phyloP scores from a whole-genome alignment of 1,140 invertebrate species.

The Bombus turneri region DNA sequence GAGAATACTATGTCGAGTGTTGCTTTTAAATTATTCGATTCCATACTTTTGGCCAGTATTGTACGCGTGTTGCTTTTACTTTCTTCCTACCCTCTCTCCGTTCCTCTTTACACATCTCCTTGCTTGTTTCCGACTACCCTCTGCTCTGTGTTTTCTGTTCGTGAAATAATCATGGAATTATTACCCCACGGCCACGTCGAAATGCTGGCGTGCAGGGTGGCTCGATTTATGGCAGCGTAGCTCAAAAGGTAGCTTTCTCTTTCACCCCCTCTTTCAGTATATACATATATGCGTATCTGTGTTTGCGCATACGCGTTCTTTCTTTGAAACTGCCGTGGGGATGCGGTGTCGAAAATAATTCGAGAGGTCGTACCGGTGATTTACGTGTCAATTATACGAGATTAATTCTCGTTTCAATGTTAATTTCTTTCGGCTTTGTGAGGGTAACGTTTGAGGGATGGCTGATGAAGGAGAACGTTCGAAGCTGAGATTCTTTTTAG shows the following conservation, averaged over 20 bases:
- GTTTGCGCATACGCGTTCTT: no score
- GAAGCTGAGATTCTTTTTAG: background rate
- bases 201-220: conserved; percentile 5
- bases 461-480: background rate
- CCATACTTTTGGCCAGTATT: no score
- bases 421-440: background rate
- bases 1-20: no score
- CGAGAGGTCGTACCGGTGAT: background rate
- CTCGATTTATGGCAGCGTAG: conserved; percentile 24
- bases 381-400: conserved; percentile 16
- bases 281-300: background rate
- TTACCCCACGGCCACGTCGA: conserved; percentile 67
- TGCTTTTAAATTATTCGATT: background rate
- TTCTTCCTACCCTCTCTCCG: background rate
- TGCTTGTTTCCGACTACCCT: background rate
- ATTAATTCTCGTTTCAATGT: conserved; percentile 22
- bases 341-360: conserved; percentile 25
- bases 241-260: conserved; percentile 17
- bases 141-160: conserved; percentile 35
- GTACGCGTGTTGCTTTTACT: background rate
- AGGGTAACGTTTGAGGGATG: background rate
- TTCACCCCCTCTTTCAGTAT: background rate
- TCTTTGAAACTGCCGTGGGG: conserved; percentile 6
- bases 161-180: conserved; percentile 81
- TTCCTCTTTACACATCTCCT: background rate